These are phyloP conservation scores for Sinocyclocheilus anophthalmus DNA, from an alignment of 2,113 vertebrate genomes.

Conservation along the genomic window DNA sequence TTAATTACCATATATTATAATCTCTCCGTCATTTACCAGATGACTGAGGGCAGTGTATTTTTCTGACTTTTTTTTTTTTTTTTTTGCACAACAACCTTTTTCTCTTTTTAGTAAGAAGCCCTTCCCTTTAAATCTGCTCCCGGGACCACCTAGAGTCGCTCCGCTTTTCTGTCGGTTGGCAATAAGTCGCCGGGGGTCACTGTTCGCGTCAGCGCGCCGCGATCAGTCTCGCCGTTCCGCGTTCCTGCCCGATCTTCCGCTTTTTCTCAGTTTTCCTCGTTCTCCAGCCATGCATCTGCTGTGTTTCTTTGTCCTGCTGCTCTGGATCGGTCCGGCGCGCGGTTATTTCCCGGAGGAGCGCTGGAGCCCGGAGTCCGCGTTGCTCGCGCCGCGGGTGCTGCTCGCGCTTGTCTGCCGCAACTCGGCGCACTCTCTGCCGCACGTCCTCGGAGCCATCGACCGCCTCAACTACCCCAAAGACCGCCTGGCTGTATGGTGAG, in stretches of 20 bases:
- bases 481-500: constrained; percentile 85
- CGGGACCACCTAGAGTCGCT: neutral
- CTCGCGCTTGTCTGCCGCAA: constrained; percentile 84
- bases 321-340: constrained; percentile 64
- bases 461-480: constrained; percentile 83
- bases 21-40: neutral
- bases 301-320: constrained; percentile 65
- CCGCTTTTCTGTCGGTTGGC: constrained; percentile 4
- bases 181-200: neutral
- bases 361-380: constrained; percentile 84
- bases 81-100: neutral
- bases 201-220: constrained; percentile 42
- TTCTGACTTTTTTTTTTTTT: no score
- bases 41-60: neutral
- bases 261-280: neutral
- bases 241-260: constrained; percentile 6
- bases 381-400: constrained; percentile 81
- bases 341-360: constrained; percentile 88
- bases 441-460: constrained; percentile 81
- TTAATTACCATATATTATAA: neutral
- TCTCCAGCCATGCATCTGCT: constrained; percentile 69
- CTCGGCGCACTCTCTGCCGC: constrained; percentile 83
- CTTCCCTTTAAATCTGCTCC: constrained; percentile 16
- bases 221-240: constrained; percentile 44
- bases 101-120: neutral